Percentiles rank a stretch among this genome's conserved stretches.
Evolutionary conservation across 1,140 invertebrate genomes (phyloP).

Genomic region (Leptonema lineaticorne): DNA sequence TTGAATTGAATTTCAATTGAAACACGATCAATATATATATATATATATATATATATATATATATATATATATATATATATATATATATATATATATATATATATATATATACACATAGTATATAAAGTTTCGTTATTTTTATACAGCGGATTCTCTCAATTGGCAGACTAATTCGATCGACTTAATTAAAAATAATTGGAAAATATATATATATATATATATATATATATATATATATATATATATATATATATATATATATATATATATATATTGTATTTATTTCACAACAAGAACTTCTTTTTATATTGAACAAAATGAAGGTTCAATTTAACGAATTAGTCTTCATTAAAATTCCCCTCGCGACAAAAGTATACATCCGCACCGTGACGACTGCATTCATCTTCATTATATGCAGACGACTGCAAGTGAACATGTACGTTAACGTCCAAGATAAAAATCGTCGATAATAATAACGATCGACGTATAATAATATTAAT

Average conservation of each 20-base stretch:
- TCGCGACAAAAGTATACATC: too few relatives aligned
- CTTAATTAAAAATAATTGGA: too few relatives aligned
- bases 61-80: background rate
- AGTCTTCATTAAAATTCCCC: background rate
- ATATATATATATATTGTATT: background rate
- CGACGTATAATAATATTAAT: too few relatives aligned
- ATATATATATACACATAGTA: too few relatives aligned
- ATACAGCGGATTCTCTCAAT: too few relatives aligned
- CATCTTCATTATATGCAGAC: too few relatives aligned
- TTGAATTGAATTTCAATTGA: background rate
- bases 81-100: background rate
- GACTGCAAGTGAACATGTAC: too few relatives aligned
- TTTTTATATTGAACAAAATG: background rate
- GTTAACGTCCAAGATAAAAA: too few relatives aligned
- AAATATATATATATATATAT: background rate
- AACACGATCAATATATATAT: background rate
- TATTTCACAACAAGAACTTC: background rate
- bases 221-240: background rate
- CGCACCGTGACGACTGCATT: background rate
- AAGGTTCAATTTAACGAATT: background rate
- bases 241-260: background rate
- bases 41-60: background rate
- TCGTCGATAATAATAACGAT: too few relatives aligned
- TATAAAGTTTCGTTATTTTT: too few relatives aligned
- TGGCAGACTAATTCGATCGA: too few relatives aligned